Percentiles rank a stretch among this genome's conserved stretches.
phyloP scores from a whole-genome alignment of 2,888 invertebrate genomes.

The Machimus atricapillus region DNA sequence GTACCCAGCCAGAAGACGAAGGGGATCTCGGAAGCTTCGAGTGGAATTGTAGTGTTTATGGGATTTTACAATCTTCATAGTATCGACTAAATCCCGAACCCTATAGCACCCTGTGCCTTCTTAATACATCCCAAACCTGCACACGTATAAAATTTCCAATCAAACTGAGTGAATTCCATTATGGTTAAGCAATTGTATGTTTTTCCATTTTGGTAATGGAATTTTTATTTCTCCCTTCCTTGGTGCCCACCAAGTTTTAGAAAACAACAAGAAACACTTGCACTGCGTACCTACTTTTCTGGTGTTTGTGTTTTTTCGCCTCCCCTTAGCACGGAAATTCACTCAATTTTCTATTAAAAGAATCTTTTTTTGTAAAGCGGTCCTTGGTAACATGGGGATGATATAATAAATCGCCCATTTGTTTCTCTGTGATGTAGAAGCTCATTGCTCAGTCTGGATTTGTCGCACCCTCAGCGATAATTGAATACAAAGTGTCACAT shows the following conservation, averaged over 20 bases:
- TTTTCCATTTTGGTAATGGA: conserved; percentile 29
- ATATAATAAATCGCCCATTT: conserved; percentile 7
- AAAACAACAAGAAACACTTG: not conserved
- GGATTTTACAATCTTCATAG: not conserved
- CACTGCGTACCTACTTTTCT: not conserved
- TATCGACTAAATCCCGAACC: not conserved
- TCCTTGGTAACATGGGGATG: not conserved
- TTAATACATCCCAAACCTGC: not conserved
- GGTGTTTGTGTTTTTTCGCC: not conserved
- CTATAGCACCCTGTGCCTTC: not conserved
- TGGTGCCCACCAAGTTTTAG: not conserved
- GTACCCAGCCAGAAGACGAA: not conserved
- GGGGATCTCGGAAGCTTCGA: not conserved
- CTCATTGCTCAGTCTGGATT: not conserved
- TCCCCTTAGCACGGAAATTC: not conserved
- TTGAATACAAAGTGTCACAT: conserved; percentile 13
- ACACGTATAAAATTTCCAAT: conserved; percentile 19
- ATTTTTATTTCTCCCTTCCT: not conserved
- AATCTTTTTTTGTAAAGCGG: not conserved
- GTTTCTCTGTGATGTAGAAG: not conserved
- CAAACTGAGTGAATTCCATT: conserved; percentile 23
- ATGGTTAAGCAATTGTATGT: conserved; percentile 4
- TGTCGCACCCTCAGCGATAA: not conserved
- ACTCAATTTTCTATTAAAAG: conserved; percentile 14
- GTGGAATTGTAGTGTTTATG: not conserved